Evolutionary conservation across 2,888 invertebrate genomes (phyloP), one percentile per base, ranked within the genome.

Genomic region (Drosophila suboccidentalis): DNA sequence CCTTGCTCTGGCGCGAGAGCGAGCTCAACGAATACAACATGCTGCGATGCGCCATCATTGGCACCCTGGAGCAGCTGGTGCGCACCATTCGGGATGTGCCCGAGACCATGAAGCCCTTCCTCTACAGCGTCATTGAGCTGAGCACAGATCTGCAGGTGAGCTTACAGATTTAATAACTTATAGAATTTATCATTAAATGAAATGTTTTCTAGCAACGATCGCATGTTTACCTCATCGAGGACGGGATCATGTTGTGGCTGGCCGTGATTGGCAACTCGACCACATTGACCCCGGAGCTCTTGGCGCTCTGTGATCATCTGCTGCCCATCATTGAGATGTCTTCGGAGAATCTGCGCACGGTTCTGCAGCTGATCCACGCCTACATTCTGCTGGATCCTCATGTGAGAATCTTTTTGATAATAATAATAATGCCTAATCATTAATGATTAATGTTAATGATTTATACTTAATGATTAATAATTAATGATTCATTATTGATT

Each of bases 141-240:
- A 96, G 96, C 63, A 97, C 98, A 0, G 96, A 97, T 88, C 94
- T 96, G 0, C 94, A 95, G 68, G 96, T 91, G 59, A 66, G 78
- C 1, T 43, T 6, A 38, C 6, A 8, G n/a, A n/a, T n/a, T 4
- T 5, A 0, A 3, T 0, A n/a, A 6, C 36, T n/a, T 36, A 1
- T 0, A n/a, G 6, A n/a, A 3, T 3, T 0, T 6, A n/a, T n/a
- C n/a, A 38, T 3, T 17, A 3, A 26, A 6, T 39, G n/a, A 26
- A 26, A 26, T 43, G 11, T 22, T 3, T 39, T 13, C 46, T 94
- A 95, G 71, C 95, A 97, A 90, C 95, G 95, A 60, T 95, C 96
- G 0, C 97, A 98, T 91, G 96, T 98, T 58, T 98, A 98, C 92
- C 94, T 98, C 57, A 93, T 98, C 80, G 98, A 98, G 92, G 98